phyloP scores from a whole-genome alignment of 2,888 invertebrate species.

The Lobophora halterata region DNA sequence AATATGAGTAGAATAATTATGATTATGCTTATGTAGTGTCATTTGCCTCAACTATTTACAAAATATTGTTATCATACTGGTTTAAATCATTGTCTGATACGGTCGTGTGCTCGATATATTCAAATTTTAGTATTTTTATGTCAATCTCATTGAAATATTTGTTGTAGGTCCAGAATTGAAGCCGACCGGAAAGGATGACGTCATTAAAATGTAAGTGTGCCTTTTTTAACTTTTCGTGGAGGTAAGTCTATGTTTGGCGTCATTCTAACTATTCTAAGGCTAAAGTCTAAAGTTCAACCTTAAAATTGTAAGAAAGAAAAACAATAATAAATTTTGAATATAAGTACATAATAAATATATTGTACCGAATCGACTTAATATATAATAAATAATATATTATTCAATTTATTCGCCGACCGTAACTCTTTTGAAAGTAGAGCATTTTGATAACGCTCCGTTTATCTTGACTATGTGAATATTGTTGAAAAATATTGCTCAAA shows the following conservation, averaged over 20 bases:
- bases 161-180: constrained; percentile 25
- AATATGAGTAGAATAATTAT: too few relatives aligned
- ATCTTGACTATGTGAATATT: constrained; percentile 15
- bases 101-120: constrained; percentile 19
- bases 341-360: too few relatives aligned
- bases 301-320: too few relatives aligned
- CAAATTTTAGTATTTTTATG: constrained; percentile 4
- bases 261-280: too few relatives aligned
- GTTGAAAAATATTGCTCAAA: constrained; percentile 9
- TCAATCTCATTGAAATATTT: constrained; percentile 7
- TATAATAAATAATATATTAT: too few relatives aligned
- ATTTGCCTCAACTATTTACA: too few relatives aligned
- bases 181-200: constrained; percentile 19
- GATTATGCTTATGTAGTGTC: too few relatives aligned
- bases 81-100: constrained; percentile 20
- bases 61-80: constrained; percentile 23
- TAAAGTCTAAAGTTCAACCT: too few relatives aligned
- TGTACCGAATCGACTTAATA: too few relatives aligned
- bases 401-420: too few relatives aligned
- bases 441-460: constrained; percentile 27
- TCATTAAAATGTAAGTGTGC: constrained; percentile 34
- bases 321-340: too few relatives aligned
- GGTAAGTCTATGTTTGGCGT: too few relatives aligned
- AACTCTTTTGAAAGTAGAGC: constrained; percentile 34
- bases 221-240: background rate